These are phyloP conservation scores for Zoanthus sociatus DNA, from an alignment of 92 coral and sea anemone genomes.

Conservation along the genomic window DNA sequence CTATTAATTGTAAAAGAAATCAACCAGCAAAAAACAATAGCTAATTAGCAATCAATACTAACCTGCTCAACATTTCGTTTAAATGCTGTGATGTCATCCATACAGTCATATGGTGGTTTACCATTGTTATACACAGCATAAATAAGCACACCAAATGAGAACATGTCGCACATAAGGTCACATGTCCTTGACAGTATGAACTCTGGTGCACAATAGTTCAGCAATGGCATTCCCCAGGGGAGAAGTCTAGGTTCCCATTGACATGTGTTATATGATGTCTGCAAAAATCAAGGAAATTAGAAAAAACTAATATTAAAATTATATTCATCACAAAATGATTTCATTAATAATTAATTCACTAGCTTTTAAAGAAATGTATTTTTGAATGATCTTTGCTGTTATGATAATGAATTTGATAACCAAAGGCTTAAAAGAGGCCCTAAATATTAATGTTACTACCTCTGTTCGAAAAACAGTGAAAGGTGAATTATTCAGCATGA, in stretches of 20 bases:
- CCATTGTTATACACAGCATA: constrained; percentile 91
- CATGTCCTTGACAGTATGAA: constrained; percentile 91
- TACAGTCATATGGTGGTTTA: constrained; percentile 84
- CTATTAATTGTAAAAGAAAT: too few species aligned
- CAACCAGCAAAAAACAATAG: not conserved
- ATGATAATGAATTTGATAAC: too few species aligned
- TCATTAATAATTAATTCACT: too few species aligned
- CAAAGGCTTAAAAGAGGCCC: too few species aligned
- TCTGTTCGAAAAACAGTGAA: too few species aligned
- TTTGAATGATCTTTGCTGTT: too few species aligned
- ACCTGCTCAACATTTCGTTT: constrained; percentile 96
- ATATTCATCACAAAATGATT: too few species aligned
- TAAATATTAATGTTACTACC: too few species aligned
- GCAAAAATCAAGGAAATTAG: not conserved
- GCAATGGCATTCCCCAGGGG: constrained; percentile 92
- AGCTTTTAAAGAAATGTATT: too few species aligned
- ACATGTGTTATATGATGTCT: constrained; percentile 88
- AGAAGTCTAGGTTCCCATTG: constrained; percentile 96
- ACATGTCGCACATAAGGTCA: constrained; percentile 92
- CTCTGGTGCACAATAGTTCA: constrained; percentile 95
- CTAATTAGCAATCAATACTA: not conserved
- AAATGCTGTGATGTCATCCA: constrained; percentile 86
- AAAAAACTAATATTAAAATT: too few species aligned
- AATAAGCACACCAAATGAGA: constrained; percentile 90
- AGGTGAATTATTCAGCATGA: too few species aligned